Evolutionary conservation across 2,113 vertebrate species (phyloP).

Genomic region (Lucifuga dentata): DNA sequence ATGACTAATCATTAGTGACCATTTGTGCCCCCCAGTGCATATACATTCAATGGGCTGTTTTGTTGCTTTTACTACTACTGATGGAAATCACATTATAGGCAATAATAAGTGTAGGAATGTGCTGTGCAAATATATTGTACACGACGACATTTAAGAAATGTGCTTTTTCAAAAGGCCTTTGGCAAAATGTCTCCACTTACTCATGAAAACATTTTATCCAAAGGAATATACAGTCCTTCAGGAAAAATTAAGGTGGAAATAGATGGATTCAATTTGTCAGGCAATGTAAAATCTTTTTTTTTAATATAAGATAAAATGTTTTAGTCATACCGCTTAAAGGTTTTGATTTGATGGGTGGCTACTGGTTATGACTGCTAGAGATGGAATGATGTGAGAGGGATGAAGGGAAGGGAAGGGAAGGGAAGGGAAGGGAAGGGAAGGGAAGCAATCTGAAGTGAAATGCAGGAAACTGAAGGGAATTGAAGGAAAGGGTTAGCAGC

Average conservation of each 20-base stretch:
- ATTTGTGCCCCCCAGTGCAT: conserved; percentile 52
- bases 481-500: conserved; percentile 5
- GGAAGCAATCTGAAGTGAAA: background rate
- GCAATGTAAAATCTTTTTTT: too few relatives aligned
- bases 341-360: conserved; percentile 30
- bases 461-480: background rate
- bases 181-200: conserved; percentile 21
- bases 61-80: conserved; percentile 50
- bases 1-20: conserved; percentile 73
- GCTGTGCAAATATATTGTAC: conserved; percentile 33
- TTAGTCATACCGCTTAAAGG: too few relatives aligned
- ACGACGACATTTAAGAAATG: conserved; percentile 42
- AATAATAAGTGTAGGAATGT: conserved; percentile 45
- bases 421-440: background rate
- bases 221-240: background rate
- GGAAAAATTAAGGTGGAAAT: conserved; percentile 28
- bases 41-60: conserved; percentile 48
- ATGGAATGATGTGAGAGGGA: background rate
- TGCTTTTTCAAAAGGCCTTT: conserved; percentile 35
- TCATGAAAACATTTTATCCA: conserved; percentile 22
- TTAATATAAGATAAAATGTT: too few relatives aligned
- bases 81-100: conserved; percentile 39
- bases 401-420: background rate
- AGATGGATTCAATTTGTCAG: conserved; percentile 32
- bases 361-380: conserved; percentile 18